A percentile compares a stretch with the other conserved stretches of the same genome.
phyloP scores from a whole-genome alignment of 2,888 invertebrate genomes.

The Hedychridium roseum region DNA sequence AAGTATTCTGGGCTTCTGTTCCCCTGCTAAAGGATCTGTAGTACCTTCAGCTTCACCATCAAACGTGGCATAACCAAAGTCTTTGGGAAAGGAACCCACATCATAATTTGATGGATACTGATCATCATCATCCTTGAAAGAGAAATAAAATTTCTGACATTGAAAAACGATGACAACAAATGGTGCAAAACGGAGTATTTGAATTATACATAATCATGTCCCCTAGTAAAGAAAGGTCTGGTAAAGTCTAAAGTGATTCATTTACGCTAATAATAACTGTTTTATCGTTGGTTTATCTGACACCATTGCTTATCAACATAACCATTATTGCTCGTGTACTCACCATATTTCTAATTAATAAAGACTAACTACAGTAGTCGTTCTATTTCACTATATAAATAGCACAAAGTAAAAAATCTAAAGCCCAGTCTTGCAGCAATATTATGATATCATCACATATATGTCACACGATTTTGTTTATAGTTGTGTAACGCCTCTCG shows the following conservation, averaged over 20 bases:
- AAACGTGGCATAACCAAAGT: slow-evolving; percentile 90
- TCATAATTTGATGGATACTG: slow-evolving; percentile 65
- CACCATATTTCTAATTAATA: slow-evolving; percentile 29
- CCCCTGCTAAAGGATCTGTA: slow-evolving; percentile 66
- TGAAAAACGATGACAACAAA: not conserved
- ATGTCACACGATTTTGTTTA: too few species aligned
- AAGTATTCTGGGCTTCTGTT: slow-evolving; percentile 91
- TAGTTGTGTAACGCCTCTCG: too few species aligned
- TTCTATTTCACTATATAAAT: too few species aligned
- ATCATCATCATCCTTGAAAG: slow-evolving; percentile 64
- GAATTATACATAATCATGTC: not conserved
- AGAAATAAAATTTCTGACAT: not conserved
- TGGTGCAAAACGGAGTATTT: not conserved
- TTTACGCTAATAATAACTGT: not conserved
- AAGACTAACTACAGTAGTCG: too few species aligned
- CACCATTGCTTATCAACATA: slow-evolving; percentile 8
- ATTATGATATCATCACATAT: too few species aligned
- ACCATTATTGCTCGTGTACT: slow-evolving; percentile 11
- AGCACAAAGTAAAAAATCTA: too few species aligned
- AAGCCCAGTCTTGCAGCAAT: too few species aligned
- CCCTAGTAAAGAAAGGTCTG: not conserved
- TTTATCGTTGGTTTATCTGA: slow-evolving; percentile 9
- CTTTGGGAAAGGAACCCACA: slow-evolving; percentile 84
- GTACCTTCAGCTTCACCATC: slow-evolving; percentile 81
- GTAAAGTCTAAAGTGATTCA: not conserved